phyloP scores from a whole-genome alignment of 2,888 invertebrate species.

The Phanerotoma sp. region DNA sequence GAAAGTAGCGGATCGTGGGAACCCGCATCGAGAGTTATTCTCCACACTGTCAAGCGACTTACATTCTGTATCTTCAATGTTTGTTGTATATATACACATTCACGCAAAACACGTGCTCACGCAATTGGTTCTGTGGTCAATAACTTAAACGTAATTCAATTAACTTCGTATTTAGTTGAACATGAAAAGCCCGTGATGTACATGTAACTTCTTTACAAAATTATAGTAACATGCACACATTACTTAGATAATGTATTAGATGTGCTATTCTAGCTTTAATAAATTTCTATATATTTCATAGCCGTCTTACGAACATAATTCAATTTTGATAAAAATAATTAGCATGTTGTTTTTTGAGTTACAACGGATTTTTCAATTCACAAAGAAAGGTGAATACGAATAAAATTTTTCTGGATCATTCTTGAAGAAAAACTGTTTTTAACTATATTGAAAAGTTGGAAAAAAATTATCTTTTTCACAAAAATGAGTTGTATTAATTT shows the following conservation, averaged over 20 bases:
- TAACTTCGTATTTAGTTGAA: background rate
- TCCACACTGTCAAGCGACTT: conserved; percentile 11
- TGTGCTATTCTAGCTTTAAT: no score
- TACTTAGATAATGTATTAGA: background rate
- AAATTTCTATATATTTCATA: no score
- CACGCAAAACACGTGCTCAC: conserved; percentile 10
- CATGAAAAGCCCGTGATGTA: background rate
- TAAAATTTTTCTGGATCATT: no score
- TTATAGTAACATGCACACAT: background rate
- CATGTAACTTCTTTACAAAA: background rate
- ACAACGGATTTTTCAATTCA: no score
- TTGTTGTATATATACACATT: conserved; percentile 6
- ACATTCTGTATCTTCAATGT: conserved; percentile 4
- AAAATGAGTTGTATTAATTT: no score
- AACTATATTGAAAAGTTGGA: no score
- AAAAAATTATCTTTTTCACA: no score
- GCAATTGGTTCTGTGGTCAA: conserved; percentile 6
- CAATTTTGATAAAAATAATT: no score
- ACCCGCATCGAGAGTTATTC: conserved; percentile 37
- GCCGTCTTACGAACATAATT: no score
- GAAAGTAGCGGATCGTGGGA: conserved; percentile 54
- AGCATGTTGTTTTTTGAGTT: no score
- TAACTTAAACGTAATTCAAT: background rate
- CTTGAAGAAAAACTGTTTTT: no score
- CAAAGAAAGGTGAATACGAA: no score